These are phyloP conservation scores for Nineta flava DNA, from an alignment of 2,888 invertebrate species.

Conservation along the genomic window DNA sequence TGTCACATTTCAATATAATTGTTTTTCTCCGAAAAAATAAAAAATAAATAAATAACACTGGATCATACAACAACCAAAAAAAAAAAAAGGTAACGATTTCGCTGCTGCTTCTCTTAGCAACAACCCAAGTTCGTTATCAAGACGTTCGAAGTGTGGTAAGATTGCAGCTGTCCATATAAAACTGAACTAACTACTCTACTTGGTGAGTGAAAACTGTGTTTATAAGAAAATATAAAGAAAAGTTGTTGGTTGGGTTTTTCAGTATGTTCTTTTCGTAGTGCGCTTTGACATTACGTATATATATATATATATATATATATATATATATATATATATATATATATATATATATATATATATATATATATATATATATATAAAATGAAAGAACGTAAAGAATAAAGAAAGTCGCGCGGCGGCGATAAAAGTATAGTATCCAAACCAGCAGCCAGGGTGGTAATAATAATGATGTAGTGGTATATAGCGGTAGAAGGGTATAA, in stretches of 20 bases:
- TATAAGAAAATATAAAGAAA: background rate
- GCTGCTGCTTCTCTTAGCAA: too few relatives aligned
- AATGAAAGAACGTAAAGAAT: background rate
- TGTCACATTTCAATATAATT: too few relatives aligned
- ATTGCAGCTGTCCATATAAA: too few relatives aligned
- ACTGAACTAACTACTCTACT: too few relatives aligned
- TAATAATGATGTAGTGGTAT: conserved; percentile 8
- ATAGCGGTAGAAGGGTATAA: too few relatives aligned
- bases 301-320: background rate
- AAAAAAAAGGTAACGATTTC: too few relatives aligned
- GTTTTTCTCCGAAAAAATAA: too few relatives aligned
- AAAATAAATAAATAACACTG: too few relatives aligned
- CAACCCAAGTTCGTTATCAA: too few relatives aligned
- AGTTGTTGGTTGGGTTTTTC: background rate
- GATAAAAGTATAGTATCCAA: background rate
- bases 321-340: background rate
- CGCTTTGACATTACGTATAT: background rate
- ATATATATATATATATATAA: background rate
- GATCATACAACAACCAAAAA: too few relatives aligned
- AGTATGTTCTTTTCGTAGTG: conserved; percentile 1
- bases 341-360: background rate
- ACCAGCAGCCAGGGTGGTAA: conserved; percentile 1
- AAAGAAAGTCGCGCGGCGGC: background rate
- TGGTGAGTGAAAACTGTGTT: background rate
- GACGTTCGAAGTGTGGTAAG: too few relatives aligned